Conservation (phyloP, 1,140 invertebrate genomes). For the Lucilia cuprina region DNA sequence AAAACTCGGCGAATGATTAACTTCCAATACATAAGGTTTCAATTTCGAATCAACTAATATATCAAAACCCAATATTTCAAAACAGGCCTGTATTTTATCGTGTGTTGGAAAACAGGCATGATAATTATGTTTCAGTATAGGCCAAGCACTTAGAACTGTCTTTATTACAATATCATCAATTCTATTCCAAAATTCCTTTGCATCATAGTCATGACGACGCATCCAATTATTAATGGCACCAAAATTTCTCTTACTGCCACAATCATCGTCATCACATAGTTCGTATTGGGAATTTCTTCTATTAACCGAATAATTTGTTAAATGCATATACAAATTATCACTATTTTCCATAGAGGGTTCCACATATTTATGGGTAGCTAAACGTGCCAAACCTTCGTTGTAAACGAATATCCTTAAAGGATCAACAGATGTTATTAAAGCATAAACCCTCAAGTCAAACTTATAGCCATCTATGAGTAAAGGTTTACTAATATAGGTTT, state of each 20-base stretch:
- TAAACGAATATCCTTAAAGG: constrained; percentile 93
- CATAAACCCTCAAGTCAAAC: constrained; percentile 95
- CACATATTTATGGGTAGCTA: constrained; percentile 85
- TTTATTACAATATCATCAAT: constrained; percentile 92
- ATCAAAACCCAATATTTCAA: constrained; percentile 89
- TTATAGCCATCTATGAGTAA: constrained; percentile 96
- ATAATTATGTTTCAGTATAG: constrained; percentile 87
- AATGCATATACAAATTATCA: constrained; percentile 91
- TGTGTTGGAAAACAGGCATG: constrained; percentile 86
- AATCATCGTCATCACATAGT: constrained; percentile 68
- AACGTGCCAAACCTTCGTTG: constrained; percentile 92
- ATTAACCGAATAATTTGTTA: constrained; percentile 97
- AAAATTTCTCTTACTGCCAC: constrained; percentile 86
- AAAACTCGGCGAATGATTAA: constrained; percentile 92
- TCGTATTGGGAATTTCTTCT: constrained; percentile 84
- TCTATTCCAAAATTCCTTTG: constrained; percentile 77
- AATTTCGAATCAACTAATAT: constrained; percentile 84
- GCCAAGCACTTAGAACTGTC: constrained; percentile 84
- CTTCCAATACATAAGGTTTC: constrained; percentile 87
- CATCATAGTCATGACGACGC: constrained; percentile 73
- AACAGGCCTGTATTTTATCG: constrained; percentile 83
- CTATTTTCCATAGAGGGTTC: constrained; percentile 81
- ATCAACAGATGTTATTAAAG: constrained; percentile 92
- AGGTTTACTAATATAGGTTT: constrained; percentile 77
- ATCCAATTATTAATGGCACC: constrained; percentile 81